Conservation (phyloP, 2,797 vertebrate species). For the Antrozous pallidus region DNA sequence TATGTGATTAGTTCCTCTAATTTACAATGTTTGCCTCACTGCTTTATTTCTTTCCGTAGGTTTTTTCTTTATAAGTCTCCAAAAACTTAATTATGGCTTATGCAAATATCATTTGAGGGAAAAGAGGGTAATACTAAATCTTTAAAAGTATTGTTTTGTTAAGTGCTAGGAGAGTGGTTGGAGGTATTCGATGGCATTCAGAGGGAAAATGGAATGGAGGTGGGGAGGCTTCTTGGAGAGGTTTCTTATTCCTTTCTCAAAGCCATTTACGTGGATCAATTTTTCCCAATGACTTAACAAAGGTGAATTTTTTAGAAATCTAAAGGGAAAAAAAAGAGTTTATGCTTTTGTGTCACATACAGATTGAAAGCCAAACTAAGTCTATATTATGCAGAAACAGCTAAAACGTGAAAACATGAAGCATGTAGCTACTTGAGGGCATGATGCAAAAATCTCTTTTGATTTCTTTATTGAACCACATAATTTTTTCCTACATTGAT, state of each 20-base stretch:
- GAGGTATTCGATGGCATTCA: slow-evolving; percentile 51
- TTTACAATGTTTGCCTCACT: slow-evolving; percentile 70
- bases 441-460: neutral
- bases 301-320: slow-evolving; percentile 8
- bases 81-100: slow-evolving; percentile 80
- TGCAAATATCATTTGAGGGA: slow-evolving; percentile 77
- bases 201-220: neutral
- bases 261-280: neutral
- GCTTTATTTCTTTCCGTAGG: slow-evolving; percentile 73
- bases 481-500: neutral
- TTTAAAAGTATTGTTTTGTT: slow-evolving; percentile 73
- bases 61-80: slow-evolving; percentile 71
- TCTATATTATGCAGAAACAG: neutral
- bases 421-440: neutral
- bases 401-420: neutral
- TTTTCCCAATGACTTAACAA: slow-evolving; percentile 27
- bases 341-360: slow-evolving; percentile 7
- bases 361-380: neutral
- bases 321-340: neutral
- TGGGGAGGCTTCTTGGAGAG: neutral
- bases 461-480: neutral
- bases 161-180: slow-evolving; percentile 53
- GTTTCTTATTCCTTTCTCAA: neutral
- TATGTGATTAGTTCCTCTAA: slow-evolving; percentile 69
- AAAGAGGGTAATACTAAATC: slow-evolving; percentile 75